phyloP scores from a whole-genome alignment of 2,113 vertebrate species.

The Petrocephalus zakoni region DNA sequence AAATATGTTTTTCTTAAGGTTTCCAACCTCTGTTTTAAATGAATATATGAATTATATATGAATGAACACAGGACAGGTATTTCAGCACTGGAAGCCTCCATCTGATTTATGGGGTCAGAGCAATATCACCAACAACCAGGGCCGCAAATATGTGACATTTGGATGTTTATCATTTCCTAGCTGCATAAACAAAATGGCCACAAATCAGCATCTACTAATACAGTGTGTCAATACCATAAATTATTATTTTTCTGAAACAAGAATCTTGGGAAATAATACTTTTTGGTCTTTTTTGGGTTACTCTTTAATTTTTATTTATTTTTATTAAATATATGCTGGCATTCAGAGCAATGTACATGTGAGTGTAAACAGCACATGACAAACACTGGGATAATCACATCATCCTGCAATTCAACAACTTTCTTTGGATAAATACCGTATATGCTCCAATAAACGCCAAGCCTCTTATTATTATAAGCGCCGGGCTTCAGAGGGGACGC shows the following conservation, averaged over 20 bases:
- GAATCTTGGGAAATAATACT: background rate
- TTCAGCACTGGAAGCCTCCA: background rate
- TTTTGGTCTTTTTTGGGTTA: background rate
- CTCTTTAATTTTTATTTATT: background rate
- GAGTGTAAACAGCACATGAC: background rate
- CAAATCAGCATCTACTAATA: background rate
- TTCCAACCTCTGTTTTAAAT: background rate
- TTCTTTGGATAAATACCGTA: background rate
- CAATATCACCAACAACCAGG: background rate
- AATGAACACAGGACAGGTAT: background rate
- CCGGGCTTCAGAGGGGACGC: no score
- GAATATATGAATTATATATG: no score
- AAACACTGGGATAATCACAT: background rate
- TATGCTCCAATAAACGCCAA: no score
- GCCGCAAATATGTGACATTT: background rate
- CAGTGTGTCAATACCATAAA: background rate
- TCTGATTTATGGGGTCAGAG: background rate
- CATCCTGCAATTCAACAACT: background rate
- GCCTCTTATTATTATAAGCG: no score
- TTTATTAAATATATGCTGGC: background rate
- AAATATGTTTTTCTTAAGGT: background rate
- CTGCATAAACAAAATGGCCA: background rate
- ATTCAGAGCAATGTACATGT: background rate
- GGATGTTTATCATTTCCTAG: background rate
- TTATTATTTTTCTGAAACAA: background rate